Evolutionary conservation across 2,113 vertebrate species (phyloP), one percentile per base, ranked within the genome.

Genomic region (Myotis lucifugus): DNA sequence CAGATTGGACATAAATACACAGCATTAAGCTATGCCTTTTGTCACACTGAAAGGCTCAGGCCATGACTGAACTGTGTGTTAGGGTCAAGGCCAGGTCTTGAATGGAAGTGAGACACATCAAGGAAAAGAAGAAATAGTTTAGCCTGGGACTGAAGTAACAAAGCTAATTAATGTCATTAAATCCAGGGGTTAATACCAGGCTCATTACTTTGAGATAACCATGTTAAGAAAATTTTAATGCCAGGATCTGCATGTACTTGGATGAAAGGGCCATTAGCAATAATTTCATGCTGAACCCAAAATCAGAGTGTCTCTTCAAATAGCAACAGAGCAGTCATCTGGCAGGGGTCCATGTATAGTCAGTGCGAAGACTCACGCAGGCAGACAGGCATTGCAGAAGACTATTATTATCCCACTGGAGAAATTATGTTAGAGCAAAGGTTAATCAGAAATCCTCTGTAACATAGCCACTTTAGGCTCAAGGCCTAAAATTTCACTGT

Each of bases 371-470:
- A 74, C 21, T 72, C 25, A 59, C 8, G 54, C 27, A 56, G 34
- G 46, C 27, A 85, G 27, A n/a, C 8, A 5, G 10, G 10, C 40
- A 12, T 56, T 77, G n/a, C n/a, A 67, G 54, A 87, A 87, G 25
- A 52, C 4, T 42, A 10, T 23, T 61, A 56, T 17, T 29, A 69
- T 74, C 69, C 85, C 37, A 46, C 72, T 86, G 66, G 86, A 88
- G 27, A 64, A 94, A 86, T 83, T 89, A 77, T 32, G 3, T 78
- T 74, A 90, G n/a, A 91, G 50, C 78, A 95, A 82, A 94, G 6
- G 32, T 48, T 86, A 96, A 94, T 85, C 69, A 89, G 70, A 94
- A 88, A 87, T n/a, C n/a, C n/a, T 78, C 23, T 34, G 1, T 78
- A 59, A 61, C 34, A 78, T 52, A 69, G 4, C 9, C 17, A 79